Base-by-base conservation (phyloP, 2,888 invertebrate species). In the Philereme transversata region DNA sequence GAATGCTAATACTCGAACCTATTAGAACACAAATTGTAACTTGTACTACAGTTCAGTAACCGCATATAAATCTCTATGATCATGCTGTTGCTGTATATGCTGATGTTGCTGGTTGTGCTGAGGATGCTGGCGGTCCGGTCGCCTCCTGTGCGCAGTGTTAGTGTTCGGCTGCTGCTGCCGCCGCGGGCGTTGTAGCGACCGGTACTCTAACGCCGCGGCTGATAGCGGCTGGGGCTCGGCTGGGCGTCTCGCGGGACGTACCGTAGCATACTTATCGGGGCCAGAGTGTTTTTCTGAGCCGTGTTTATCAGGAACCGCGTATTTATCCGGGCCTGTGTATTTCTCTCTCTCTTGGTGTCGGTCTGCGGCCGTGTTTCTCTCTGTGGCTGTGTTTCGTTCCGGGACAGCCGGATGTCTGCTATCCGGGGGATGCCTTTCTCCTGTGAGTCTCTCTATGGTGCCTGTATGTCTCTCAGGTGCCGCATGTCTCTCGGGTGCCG, bases 1-100 rank as follows among this genome's bases (percentile, higher is more conserved):
- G 22, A 22, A 22, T 22, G 22, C 22, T 22, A 3, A n/a, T n/a
- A 1, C 22, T 22, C 22, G 22, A 22, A 3, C 22, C 22, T 22
- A 22, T 22, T 22, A 22, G 22, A 22, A 22, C 22, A 22, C 22
- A 22, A 22, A 3, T 22, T 22, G 22, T 22, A 22, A 22, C 22
- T 22, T 11, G 11, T 9, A 6, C 61, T 79, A 81, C 62, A 81
- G 75, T 57, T 81, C 80, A 1, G 97, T 95, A 69, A 97, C 96
- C 52, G 96, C 96, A 81, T 96, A 96, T 69, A 96, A 82, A 81
- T 95, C 94, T 57, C 93, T 89, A 64, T 90, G 88, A 73, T 90
- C 93, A 69, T 86, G 84, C 22, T 55, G 56, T 6, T 67, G 65
- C 47, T 64, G 64, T 1, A 36, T 51, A 40, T 68, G 64, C 10